Evolutionary conservation across 2,888 invertebrate genomes (phyloP).

Genomic region (Argyresthia goedartella): DNA sequence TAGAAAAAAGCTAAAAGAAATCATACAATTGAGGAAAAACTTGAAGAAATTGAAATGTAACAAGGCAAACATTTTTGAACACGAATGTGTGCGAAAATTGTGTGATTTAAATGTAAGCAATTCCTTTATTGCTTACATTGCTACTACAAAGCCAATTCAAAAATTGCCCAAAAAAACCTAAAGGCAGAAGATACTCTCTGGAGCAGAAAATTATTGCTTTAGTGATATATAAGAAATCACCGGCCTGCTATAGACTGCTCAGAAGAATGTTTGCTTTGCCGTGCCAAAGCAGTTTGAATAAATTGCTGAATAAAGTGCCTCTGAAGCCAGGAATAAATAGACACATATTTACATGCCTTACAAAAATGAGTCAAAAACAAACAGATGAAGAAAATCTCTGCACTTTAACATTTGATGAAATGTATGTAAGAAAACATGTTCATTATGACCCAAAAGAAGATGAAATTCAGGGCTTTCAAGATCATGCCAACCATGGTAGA

Average conservation of each 20-base stretch:
- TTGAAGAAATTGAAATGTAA: slow-evolving; percentile 1
- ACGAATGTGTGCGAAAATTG: slow-evolving; percentile 2
- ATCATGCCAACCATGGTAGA: slow-evolving; percentile 5
- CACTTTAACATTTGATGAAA: slow-evolving; percentile 1
- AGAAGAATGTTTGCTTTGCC: slow-evolving; percentile 17
- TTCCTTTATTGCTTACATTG: slow-evolving; percentile 6
- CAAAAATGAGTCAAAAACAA: slow-evolving; percentile 10
- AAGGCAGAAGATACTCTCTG: slow-evolving; percentile 8
- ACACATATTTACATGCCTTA: slow-evolving; percentile 10
- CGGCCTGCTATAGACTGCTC: slow-evolving; percentile 16
- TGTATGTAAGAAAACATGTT: slow-evolving; percentile 4
- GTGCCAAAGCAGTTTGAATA: slow-evolving; percentile 12
- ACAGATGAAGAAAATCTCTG: neutral
- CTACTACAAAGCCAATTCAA: slow-evolving; percentile 9
- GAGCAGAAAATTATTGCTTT: slow-evolving; percentile 10
- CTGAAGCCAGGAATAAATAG: slow-evolving; percentile 13
- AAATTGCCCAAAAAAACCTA: slow-evolving; percentile 9
- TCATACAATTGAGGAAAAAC: slow-evolving; percentile 2
- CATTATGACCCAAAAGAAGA: slow-evolving; percentile 5
- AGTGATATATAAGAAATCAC: slow-evolving; percentile 17
- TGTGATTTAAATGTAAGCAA: slow-evolving; percentile 4
- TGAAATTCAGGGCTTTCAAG: slow-evolving; percentile 7
- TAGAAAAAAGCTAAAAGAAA: slow-evolving; percentile 3
- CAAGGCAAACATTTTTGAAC: neutral
- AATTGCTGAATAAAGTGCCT: slow-evolving; percentile 15